Percentiles rank a stretch among this genome's conserved stretches.
phyloP scores from a whole-genome alignment of 2,113 vertebrate species.

The Ardeotis arabs region DNA sequence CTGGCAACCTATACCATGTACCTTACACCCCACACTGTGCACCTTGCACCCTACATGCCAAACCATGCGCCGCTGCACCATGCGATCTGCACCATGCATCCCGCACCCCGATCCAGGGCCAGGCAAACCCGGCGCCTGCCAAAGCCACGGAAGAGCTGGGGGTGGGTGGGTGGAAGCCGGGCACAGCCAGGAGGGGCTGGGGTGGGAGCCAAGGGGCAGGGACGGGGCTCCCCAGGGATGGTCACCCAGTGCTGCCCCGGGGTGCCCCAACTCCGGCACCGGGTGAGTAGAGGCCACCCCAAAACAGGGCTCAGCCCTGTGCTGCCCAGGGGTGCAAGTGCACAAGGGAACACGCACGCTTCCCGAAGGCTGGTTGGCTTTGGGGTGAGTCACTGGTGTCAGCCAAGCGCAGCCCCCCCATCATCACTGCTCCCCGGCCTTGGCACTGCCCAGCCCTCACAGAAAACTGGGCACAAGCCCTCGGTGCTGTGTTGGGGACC shows the following conservation, averaged over 20 bases:
- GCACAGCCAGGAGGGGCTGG: background rate
- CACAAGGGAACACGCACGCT: accelerated
- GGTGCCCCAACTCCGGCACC: background rate
- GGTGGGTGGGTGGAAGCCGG: background rate
- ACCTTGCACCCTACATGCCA: no score
- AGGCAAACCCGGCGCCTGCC: background rate
- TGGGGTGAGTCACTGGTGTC: background rate
- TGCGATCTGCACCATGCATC: no score
- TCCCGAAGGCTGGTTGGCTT: background rate
- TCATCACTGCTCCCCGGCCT: background rate
- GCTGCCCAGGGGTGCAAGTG: no score
- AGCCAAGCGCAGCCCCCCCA: background rate
- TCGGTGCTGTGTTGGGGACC: background rate
- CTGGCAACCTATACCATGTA: no score
- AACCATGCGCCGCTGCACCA: no score
- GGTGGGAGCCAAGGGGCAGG: background rate
- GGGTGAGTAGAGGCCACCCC: background rate
- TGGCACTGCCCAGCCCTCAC: background rate
- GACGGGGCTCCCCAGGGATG: background rate
- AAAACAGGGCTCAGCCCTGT: background rate
- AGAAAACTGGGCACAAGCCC: background rate
- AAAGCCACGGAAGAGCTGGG: background rate
- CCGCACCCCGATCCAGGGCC: background rate
- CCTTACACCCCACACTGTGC: no score
- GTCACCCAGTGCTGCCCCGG: background rate